phyloP scores from a whole-genome alignment of 2,797 vertebrate genomes.

The Mycteria americana region DNA sequence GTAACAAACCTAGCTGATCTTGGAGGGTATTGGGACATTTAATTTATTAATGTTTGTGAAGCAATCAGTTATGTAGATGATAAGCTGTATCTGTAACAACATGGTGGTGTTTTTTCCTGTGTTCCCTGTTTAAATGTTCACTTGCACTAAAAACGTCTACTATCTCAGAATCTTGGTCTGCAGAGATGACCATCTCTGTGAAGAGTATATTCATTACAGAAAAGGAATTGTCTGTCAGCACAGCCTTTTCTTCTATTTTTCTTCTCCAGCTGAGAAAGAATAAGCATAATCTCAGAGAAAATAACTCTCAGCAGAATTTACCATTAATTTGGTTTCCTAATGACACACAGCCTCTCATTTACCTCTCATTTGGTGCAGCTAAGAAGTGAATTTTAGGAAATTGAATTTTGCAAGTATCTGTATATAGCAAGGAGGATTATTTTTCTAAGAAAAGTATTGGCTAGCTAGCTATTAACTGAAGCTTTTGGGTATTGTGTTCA shows the following conservation, averaged over 20 bases:
- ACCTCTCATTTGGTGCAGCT: neutral
- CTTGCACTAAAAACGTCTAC: neutral
- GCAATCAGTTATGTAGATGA: neutral
- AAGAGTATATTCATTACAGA: neutral
- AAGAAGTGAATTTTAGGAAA: neutral
- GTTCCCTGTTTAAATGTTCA: neutral
- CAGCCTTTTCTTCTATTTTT: neutral
- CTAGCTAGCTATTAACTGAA: neutral
- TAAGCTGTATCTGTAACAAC: neutral
- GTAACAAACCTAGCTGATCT: neutral
- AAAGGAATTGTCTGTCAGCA: neutral
- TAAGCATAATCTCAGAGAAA: neutral
- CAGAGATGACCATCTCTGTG: neutral
- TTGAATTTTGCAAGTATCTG: neutral
- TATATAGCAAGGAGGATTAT: neutral
- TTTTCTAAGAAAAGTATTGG: neutral
- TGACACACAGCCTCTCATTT: neutral
- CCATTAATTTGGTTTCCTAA: neutral
- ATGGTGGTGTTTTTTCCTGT: fast-evolving
- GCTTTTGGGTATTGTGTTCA: neutral
- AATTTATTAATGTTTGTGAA: neutral
- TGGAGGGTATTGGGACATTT: neutral
- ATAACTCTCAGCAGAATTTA: neutral
- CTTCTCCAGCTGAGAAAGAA: neutral
- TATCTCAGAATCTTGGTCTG: neutral